Conservation (phyloP, 1,140 invertebrate genomes). For the Asbolus verrucosus region DNA sequence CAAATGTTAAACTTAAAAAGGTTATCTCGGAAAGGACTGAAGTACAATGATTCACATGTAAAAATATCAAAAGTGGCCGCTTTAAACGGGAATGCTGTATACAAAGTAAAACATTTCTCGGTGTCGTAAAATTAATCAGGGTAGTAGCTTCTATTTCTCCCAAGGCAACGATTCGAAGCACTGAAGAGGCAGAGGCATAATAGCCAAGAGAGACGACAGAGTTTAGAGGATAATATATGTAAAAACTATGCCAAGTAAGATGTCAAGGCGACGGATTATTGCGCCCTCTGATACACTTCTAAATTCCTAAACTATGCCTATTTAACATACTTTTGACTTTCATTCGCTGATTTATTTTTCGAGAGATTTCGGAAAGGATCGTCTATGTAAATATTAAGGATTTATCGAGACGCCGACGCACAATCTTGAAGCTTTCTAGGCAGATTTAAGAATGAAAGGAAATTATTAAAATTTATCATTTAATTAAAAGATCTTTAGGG, state of each 20-base stretch:
- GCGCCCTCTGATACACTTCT: conserved; percentile 5
- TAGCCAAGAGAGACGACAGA: neutral
- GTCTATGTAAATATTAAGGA: neutral
- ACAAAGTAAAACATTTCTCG: conserved; percentile 29
- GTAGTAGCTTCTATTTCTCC: conserved; percentile 25
- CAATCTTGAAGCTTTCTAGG: neutral
- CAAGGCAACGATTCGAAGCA: conserved; percentile 20
- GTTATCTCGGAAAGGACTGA: too few relatives aligned
- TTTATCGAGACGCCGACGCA: neutral
- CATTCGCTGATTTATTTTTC: conserved; percentile 19
- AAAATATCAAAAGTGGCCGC: conserved; percentile 2
- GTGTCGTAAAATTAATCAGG: conserved; percentile 26
- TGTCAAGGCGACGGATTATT: conserved; percentile 17
- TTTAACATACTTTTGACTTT: conserved; percentile 31
- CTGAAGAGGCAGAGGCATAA: conserved; percentile 18
- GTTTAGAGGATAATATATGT: conserved; percentile 23
- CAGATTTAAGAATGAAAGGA: neutral
- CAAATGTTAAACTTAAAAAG: conserved; percentile 7
- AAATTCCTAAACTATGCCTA: conserved; percentile 8
- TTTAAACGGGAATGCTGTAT: neutral
- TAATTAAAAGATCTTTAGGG: conserved; percentile 13
- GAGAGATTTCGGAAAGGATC: neutral
- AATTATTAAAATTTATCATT: conserved; percentile 1
- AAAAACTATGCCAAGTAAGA: conserved; percentile 28
- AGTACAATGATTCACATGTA: too few relatives aligned